phyloP scores from a whole-genome alignment of 2,888 invertebrate species.

The Phasia obesa region DNA sequence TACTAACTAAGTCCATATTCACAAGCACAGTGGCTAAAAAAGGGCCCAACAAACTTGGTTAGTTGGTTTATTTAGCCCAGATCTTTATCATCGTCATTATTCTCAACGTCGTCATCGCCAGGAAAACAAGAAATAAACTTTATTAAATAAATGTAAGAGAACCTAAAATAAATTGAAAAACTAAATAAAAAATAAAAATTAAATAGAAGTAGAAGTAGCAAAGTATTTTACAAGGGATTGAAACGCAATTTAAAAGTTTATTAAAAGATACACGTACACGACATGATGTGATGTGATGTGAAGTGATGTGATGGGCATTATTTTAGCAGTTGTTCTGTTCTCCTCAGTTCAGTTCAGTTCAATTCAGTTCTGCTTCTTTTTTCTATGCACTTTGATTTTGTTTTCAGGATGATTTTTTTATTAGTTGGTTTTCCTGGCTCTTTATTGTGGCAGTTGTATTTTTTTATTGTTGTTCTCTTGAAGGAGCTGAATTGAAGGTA shows the following conservation, averaged over 20 bases:
- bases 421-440: background rate
- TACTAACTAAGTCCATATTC: conserved; percentile 20
- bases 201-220: conserved; percentile 11
- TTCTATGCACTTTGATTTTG: conserved; percentile 44
- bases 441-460: conserved; percentile 2
- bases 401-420: conserved; percentile 34
- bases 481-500: conserved; percentile 56
- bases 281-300: conserved; percentile 53
- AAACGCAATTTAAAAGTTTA: conserved; percentile 60
- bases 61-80: conserved; percentile 42
- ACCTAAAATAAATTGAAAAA: conserved; percentile 32
- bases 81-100: conserved; percentile 46
- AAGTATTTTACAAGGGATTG: conserved; percentile 41
- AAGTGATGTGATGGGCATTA: conserved; percentile 69
- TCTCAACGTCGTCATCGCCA: conserved; percentile 41
- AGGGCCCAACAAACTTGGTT: conserved; percentile 44
- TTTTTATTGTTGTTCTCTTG: conserved; percentile 21
- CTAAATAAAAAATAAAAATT: background rate
- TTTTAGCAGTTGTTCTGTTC: conserved; percentile 38
- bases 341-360: conserved; percentile 13
- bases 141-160: conserved; percentile 48
- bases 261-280: conserved; percentile 70
- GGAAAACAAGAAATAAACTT: conserved; percentile 9
- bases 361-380: conserved; percentile 21
- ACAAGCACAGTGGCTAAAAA: conserved; percentile 19